Evolutionary conservation across 2,113 vertebrate genomes (phyloP).

Genomic region (Blennius ocellaris): DNA sequence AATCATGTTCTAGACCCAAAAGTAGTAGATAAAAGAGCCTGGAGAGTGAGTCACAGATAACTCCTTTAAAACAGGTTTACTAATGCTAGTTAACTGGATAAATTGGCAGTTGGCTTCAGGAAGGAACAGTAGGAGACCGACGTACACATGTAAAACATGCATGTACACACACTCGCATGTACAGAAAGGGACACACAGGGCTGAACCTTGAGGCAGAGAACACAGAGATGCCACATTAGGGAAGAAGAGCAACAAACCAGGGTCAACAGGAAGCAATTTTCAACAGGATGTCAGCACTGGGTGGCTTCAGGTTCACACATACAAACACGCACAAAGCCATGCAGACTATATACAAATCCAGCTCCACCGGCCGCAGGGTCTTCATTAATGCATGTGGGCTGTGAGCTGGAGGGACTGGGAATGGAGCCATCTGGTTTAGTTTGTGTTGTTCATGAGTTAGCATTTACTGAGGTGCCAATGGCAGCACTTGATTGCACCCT

Average conservation of each 20-base stretch:
- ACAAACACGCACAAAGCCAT: constrained; percentile 31
- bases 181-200: constrained; percentile 6
- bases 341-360: constrained; percentile 41
- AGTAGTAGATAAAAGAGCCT: constrained; percentile 47
- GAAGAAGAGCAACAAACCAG: constrained; percentile 53
- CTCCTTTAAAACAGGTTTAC: constrained; percentile 61
- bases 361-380: constrained; percentile 61
- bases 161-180: not conserved
- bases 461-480: constrained; percentile 66
- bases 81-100: constrained; percentile 64
- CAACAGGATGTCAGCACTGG: constrained; percentile 64
- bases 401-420: constrained; percentile 58
- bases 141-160: constrained; percentile 11
- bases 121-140: constrained; percentile 62
- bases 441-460: constrained; percentile 64
- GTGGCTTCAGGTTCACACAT: constrained; percentile 26
- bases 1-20: constrained; percentile 28
- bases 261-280: constrained; percentile 78
- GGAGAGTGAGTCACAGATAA: constrained; percentile 29
- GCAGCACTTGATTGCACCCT: constrained; percentile 30
- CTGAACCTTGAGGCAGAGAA: constrained; percentile 36
- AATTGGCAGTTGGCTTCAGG: constrained; percentile 48
- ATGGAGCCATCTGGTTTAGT: constrained; percentile 74
- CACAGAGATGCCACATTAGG: constrained; percentile 17
- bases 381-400: constrained; percentile 70